Base-by-base conservation (phyloP, 2,888 invertebrate species). In the Cyclophora albipunctata region DNA sequence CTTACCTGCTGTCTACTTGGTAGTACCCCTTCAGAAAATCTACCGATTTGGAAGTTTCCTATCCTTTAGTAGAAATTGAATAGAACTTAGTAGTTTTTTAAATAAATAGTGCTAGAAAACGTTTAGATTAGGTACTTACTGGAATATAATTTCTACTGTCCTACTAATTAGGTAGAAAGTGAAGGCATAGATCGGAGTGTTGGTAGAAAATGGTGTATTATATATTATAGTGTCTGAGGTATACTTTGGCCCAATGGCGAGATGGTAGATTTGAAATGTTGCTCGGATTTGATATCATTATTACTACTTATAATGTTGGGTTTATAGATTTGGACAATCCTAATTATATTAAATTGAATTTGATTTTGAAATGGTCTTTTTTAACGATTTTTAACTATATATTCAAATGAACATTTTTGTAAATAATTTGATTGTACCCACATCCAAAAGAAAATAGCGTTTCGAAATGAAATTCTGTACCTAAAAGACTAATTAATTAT, bases 1-100 rank as follows among this genome's bases (percentile, higher is more conserved):
- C 64, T 58, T 57, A 54, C 54, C 61, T 57, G 57, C 59, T 55
- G 59, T 66, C 66, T 58, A 63, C 20, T 37, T 70, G 75, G 78
- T 81, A 81, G 78, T 62, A 59, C 63, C 70, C 72, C 71, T 66
- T 68, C 60, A 51, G 71, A 59, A 50, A 49, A 59, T 59, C 53
- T 67, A 60, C 59, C 61, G 53, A 60, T 60, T 60, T 57, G 51
- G 57, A 60, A 56, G 54, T 53, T 57, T 50, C 46, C 59, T 57
- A 58, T 59, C 49, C 50, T 48, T 45, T 42, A 37, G 40, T 49
- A 49, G 50, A 37, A 37, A 52, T 49, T 53, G 47, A 46, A 49
- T 53, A 49, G 42, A 42, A 34, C 45, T 51, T 58, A 56, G 56
- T 46, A 46, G 47, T 41, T 47, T 45, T 34, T 49, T 37, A 4